These are phyloP conservation scores for Vimba vimba DNA, from an alignment of 2,113 vertebrate species.

Conservation along the genomic window DNA sequence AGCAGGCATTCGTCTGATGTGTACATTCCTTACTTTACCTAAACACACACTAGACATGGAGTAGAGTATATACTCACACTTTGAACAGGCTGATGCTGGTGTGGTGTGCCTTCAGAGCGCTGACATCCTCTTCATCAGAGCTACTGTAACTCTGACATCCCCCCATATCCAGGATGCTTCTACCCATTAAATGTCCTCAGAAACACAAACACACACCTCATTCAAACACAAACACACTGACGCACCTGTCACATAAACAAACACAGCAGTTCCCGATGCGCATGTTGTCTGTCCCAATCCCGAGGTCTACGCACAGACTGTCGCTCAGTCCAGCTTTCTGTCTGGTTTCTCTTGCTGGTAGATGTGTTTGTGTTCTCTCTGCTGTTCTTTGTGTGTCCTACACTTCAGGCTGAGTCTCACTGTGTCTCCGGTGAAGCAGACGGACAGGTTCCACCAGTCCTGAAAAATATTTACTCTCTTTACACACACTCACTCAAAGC, in stretches of 20 bases:
- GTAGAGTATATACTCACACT: slow-evolving; percentile 50
- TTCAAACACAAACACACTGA: neutral
- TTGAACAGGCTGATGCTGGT: slow-evolving; percentile 53
- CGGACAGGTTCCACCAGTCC: slow-evolving; percentile 58
- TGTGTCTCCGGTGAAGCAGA: slow-evolving; percentile 45
- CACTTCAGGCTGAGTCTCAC: slow-evolving; percentile 35
- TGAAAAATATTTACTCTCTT: slow-evolving; percentile 58
- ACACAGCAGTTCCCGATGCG: neutral
- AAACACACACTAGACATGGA: no score
- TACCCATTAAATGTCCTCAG: slow-evolving; percentile 48
- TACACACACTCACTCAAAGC: slow-evolving; percentile 26
- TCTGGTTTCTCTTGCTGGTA: neutral
- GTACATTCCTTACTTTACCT: slow-evolving; percentile 23
- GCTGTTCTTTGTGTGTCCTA: slow-evolving; percentile 8
- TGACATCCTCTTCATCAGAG: slow-evolving; percentile 57
- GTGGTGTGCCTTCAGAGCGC: slow-evolving; percentile 52
- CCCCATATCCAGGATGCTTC: slow-evolving; percentile 52
- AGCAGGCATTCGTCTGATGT: slow-evolving; percentile 23
- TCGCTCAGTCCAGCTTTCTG: neutral
- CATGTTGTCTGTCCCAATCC: neutral
- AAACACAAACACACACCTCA: slow-evolving; percentile 10
- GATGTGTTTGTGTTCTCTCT: neutral
- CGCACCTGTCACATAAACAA: neutral
- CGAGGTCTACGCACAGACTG: neutral
- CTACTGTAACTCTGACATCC: slow-evolving; percentile 60